phyloP scores from a whole-genome alignment of 2,888 invertebrate genomes.

The Steinernema scapterisci region DNA sequence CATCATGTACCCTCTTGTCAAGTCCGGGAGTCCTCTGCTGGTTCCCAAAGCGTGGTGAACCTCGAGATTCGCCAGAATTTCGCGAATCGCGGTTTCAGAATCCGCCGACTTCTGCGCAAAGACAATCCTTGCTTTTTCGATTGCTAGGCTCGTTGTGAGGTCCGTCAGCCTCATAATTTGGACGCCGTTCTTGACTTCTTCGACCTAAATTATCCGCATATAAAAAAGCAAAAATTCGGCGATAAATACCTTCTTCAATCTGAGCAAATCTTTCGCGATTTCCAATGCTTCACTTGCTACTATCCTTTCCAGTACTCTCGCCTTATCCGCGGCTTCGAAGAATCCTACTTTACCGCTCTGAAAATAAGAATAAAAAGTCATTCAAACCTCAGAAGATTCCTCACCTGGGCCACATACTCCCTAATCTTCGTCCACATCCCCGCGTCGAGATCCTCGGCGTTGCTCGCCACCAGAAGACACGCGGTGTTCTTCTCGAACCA shows the following conservation, averaged over 20 bases:
- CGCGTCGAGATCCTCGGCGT: slow-evolving; percentile 59
- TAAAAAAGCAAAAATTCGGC: background rate
- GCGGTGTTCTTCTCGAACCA: slow-evolving; percentile 58
- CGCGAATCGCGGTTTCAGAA: background rate
- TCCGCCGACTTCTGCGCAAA: slow-evolving; percentile 4
- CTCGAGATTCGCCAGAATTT: slow-evolving; percentile 9
- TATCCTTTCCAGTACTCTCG: slow-evolving; percentile 43
- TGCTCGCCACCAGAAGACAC: slow-evolving; percentile 60
- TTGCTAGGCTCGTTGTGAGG: background rate
- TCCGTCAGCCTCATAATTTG: background rate
- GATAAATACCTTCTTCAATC: background rate
- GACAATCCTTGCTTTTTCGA: background rate
- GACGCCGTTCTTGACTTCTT: background rate
- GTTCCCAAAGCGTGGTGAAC: slow-evolving; percentile 15
- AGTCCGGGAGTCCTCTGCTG: background rate
- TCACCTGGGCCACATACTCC: slow-evolving; percentile 60
- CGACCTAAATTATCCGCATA: background rate
- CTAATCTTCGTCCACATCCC: slow-evolving; percentile 60
- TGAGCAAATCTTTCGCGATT: slow-evolving; percentile 13
- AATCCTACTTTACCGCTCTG: slow-evolving; percentile 66
- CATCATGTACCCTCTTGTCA: slow-evolving; percentile 46
- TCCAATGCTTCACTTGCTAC: slow-evolving; percentile 25
- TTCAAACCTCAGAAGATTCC: background rate
- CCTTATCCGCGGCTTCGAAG: slow-evolving; percentile 58
- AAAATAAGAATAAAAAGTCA: slow-evolving; percentile 34